phyloP scores from a whole-genome alignment of 2,113 vertebrate genomes.

The Hippocampus abdominalis region DNA sequence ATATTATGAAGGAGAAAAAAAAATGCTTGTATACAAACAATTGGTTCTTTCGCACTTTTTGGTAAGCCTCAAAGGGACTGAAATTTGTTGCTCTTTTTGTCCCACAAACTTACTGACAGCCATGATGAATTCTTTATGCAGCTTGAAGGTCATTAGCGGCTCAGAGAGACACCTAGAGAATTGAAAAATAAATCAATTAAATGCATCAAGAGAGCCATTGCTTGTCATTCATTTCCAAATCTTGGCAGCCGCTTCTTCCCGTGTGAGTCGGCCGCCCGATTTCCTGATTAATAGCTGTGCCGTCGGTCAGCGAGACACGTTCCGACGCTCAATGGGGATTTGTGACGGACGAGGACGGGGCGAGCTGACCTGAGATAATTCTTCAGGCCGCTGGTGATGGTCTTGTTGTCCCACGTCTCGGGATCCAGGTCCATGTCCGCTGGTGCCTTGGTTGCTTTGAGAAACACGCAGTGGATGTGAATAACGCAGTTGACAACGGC shows the following conservation, averaged over 20 bases:
- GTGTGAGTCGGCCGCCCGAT: slow-evolving; percentile 19
- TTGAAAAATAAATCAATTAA: neutral
- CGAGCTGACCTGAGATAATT: slow-evolving; percentile 94
- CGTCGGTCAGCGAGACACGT: slow-evolving; percentile 31
- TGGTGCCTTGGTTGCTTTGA: slow-evolving; percentile 84
- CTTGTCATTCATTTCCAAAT: too few relatives aligned
- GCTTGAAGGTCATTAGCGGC: slow-evolving; percentile 94
- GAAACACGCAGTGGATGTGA: neutral
- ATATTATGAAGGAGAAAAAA: too few relatives aligned
- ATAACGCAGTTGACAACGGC: neutral
- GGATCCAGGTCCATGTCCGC: slow-evolving; percentile 91
- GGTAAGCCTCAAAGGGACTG: neutral
- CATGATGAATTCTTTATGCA: slow-evolving; percentile 96
- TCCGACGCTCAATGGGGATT: slow-evolving; percentile 40
- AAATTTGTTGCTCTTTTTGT: neutral
- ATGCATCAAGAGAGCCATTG: neutral
- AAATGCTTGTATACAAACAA: too few relatives aligned
- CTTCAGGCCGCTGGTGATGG: slow-evolving; percentile 95
- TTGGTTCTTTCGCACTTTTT: neutral
- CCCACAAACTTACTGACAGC: slow-evolving; percentile 89
- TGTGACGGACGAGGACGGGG: slow-evolving; percentile 35
- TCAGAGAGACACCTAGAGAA: slow-evolving; percentile 87
- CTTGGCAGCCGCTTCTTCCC: neutral
- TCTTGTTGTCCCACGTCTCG: slow-evolving; percentile 96
- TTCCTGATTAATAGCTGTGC: slow-evolving; percentile 14